A percentile compares a stretch with the other conserved stretches of the same genome.
phyloP scores from a whole-genome alignment of 2,797 vertebrate species.

The Staurois parvus region DNA sequence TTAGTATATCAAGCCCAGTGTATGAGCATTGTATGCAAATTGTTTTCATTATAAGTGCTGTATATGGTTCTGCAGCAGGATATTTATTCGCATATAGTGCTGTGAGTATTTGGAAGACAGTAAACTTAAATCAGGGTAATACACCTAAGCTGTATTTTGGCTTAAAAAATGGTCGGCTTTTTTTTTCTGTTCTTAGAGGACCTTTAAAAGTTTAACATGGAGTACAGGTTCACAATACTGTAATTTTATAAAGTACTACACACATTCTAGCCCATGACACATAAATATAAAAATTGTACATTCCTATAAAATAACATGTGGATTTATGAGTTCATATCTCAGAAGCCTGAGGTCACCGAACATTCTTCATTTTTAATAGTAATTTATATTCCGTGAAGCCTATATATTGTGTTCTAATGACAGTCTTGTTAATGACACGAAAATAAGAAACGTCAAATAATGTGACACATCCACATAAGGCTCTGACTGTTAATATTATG shows the following conservation, averaged over 20 bases:
- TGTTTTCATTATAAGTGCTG: too few species aligned
- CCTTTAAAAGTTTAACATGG: not conserved
- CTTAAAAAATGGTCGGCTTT: too few species aligned
- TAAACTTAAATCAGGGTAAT: too few species aligned
- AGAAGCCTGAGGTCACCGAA: not conserved
- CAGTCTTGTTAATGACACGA: conserved; percentile 43
- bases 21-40: too few species aligned
- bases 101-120: too few species aligned
- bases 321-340: not conserved
- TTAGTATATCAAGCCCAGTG: too few species aligned
- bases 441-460: conserved; percentile 43
- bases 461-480: conserved; percentile 47
- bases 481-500: conserved; percentile 43
- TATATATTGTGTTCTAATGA: conserved; percentile 26
- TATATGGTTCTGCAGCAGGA: too few species aligned
- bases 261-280: not conserved
- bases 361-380: not conserved
- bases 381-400: conserved; percentile 12
- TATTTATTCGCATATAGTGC: too few species aligned
- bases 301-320: not conserved
- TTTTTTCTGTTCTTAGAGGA: too few species aligned
- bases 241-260: not conserved
- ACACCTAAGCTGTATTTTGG: too few species aligned
- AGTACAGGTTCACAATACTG: not conserved
- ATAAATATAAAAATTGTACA: not conserved